Percentiles rank a stretch among this genome's conserved stretches.
Conservation (phyloP, 2,888 invertebrate genomes). For the Parapristionchus giblindavisi region DNA sequence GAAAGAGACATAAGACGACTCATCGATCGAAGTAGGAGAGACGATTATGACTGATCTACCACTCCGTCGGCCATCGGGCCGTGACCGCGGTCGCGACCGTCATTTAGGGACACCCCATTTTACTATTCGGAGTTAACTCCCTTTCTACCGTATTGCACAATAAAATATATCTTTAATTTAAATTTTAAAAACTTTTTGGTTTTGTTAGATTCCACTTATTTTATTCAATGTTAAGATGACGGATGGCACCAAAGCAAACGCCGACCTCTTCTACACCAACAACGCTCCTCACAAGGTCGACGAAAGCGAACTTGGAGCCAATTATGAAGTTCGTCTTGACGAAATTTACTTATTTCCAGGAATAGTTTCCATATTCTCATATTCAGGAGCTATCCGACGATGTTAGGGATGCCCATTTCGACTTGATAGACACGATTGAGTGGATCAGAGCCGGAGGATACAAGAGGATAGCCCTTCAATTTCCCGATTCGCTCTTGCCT, state of each 20-base stretch:
- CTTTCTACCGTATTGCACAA: too few species aligned
- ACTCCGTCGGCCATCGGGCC: too few species aligned
- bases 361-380: neutral
- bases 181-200: too few species aligned
- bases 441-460: slow-evolving; percentile 54
- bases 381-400: slow-evolving; percentile 10
- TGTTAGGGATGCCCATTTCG: slow-evolving; percentile 45
- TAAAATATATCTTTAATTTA: too few species aligned
- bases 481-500: slow-evolving; percentile 60
- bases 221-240: neutral
- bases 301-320: neutral
- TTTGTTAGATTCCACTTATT: too few species aligned
- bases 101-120: too few species aligned
- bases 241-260: neutral
- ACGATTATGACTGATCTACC: too few species aligned
- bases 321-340: neutral
- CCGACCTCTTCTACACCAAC: slow-evolving; percentile 19
- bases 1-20: too few species aligned
- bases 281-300: slow-evolving; percentile 13
- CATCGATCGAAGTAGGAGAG: too few species aligned
- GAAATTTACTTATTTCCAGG: neutral
- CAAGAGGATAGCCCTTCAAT: slow-evolving; percentile 61
- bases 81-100: too few species aligned
- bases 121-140: too few species aligned
- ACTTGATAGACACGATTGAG: slow-evolving; percentile 48